phyloP scores from a whole-genome alignment of 2,797 vertebrate species.

The Myripristis jacobus region DNA sequence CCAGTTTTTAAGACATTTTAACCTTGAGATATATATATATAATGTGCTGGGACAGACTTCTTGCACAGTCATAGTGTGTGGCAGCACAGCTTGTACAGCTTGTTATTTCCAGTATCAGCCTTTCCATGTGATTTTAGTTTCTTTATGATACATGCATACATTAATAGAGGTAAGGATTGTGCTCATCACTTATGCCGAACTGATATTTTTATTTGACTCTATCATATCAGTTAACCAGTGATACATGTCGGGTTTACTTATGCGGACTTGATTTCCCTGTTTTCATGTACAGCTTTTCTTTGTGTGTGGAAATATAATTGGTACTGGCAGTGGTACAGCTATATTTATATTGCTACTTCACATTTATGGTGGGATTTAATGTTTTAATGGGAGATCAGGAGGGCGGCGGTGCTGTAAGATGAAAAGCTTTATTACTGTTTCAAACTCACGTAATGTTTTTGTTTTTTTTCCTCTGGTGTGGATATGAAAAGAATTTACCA shows the following conservation, averaged over 20 bases:
- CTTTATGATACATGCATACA: too few species aligned
- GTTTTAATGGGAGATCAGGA: not conserved
- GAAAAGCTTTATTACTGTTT: slow-evolving; percentile 29
- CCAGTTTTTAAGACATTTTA: not conserved
- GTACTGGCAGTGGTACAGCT: slow-evolving; percentile 11
- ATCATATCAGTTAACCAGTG: slow-evolving; percentile 16
- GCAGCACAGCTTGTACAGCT: slow-evolving; percentile 19
- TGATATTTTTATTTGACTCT: slow-evolving; percentile 24
- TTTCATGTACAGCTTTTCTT: slow-evolving; percentile 59
- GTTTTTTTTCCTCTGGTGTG: slow-evolving; percentile 15
- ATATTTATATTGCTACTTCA: slow-evolving; percentile 25
- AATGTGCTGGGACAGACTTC: not conserved
- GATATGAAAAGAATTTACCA: slow-evolving; percentile 4
- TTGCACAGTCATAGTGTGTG: slow-evolving; percentile 25
- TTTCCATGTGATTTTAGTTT: too few species aligned
- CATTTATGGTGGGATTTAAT: slow-evolving; percentile 9
- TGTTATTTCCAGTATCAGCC: too few species aligned
- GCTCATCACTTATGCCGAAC: not conserved
- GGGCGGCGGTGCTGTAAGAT: slow-evolving; percentile 28
- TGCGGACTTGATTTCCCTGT: slow-evolving; percentile 27
- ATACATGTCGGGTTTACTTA: slow-evolving; percentile 7
- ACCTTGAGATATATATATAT: not conserved
- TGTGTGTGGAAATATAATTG: slow-evolving; percentile 42
- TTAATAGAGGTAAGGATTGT: slow-evolving; percentile 1
- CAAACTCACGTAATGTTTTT: slow-evolving; percentile 23